Base-by-base conservation (phyloP, 2,888 invertebrate species). In the Caenorhabditis plicata region DNA sequence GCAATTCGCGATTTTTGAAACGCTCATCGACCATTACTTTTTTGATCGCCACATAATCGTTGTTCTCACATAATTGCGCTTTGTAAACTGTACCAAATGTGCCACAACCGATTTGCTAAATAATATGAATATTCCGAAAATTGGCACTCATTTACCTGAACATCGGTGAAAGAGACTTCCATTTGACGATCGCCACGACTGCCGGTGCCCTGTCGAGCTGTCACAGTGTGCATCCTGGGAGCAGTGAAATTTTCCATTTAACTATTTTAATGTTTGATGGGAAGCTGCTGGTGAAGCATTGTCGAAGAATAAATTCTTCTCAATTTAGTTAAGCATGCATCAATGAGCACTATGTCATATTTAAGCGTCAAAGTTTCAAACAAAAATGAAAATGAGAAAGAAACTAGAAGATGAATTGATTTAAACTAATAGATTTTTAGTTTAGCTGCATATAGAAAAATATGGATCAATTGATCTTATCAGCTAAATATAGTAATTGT, bases 41-140 rank as follows among this genome's bases (percentile, higher is more conserved):
- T 35, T 67, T 67, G 22, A 67, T 67, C 2, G 67, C 67, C 17
- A 67, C 48, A 13, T 33, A 42, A 26, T 67, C 63, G 29, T 53
- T 48, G 13, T 54, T 61, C 13, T 57, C 64, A 17, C 55, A 54
- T 3, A 67, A 41, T 1, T 29, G 45, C 1, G 63, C 63, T 46
- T 49, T 61, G 41, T 57, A 64, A 3, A 67, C 67, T 1, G 53
- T 44, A 9, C 63, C 67, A 29, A 67, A 67, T 5, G 50, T 44
- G 4, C 67, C 67, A 20, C 51, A 54, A 2, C 67, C 67, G 39
- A 67, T 64, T 3, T 64, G 36, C 67, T 66, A 35, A 25, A 32
- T 29, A 25, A 29, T 3, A 13, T 42, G 35, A 38, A 9, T 4
- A 38, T 5, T 4, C n/a, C 3, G 3, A 23, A 22, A 9, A 9